Evolutionary conservation across 1,140 invertebrate genomes (phyloP).

Genomic region (Panagrolaimus sp.): DNA sequence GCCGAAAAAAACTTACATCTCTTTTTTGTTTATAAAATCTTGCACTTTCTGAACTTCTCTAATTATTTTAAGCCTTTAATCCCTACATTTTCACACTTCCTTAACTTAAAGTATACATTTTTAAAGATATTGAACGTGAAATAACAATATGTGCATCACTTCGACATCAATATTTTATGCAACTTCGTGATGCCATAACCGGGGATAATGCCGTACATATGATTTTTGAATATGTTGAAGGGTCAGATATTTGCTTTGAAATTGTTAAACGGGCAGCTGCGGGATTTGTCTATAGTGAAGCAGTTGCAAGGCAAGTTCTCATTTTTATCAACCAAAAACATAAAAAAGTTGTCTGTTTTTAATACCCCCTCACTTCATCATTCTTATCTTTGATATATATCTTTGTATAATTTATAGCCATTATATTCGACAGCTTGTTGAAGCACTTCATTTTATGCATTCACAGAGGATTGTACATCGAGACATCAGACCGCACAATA

Average conservation of each 20-base stretch:
- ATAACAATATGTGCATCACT: conserved; percentile 97
- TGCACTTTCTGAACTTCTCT: too few species aligned
- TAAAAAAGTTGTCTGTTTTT: too few species aligned
- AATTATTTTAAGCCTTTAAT: too few species aligned
- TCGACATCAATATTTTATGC: conserved; percentile 96
- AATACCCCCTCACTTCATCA: too few species aligned
- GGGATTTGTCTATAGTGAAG: conserved; percentile 97
- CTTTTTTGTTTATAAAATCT: too few species aligned
- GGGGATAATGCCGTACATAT: conserved; percentile 97
- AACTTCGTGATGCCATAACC: conserved; percentile 92
- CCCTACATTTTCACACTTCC: too few species aligned
- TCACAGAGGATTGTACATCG: conserved; percentile 47
- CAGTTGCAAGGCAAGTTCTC: conserved; percentile 80
- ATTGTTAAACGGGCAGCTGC: conserved; percentile 83
- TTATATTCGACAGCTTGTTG: conserved; percentile 49
- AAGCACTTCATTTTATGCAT: conserved; percentile 56
- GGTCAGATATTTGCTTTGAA: conserved; percentile 94
- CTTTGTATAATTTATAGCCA: conserved; percentile 51
- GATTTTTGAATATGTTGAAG: conserved; percentile 64
- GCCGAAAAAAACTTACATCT: too few species aligned
- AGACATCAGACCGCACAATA: conserved; percentile 62
- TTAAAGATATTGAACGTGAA: conserved; percentile 82
- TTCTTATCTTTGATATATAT: not conserved
- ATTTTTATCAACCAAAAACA: not conserved
- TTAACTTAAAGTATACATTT: conserved; percentile 37